phyloP scores from a whole-genome alignment of 2,113 vertebrate species.

The Pseudonaja textilis region DNA sequence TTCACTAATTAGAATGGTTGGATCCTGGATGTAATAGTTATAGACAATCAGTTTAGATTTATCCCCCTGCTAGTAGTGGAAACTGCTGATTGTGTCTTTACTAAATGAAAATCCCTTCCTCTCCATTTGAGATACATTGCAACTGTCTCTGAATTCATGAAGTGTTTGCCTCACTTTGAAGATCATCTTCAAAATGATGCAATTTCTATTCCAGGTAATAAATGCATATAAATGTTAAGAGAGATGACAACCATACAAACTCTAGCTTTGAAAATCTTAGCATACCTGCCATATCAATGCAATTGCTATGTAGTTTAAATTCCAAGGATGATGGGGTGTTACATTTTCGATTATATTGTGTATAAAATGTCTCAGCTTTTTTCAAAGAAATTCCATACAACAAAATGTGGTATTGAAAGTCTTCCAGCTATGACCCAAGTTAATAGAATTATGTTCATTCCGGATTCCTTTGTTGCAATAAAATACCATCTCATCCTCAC shows the following conservation, averaged over 20 bases:
- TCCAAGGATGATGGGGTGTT: not conserved
- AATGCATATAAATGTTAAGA: not conserved
- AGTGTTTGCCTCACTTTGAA: slow-evolving; percentile 17
- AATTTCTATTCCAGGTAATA: slow-evolving; percentile 3
- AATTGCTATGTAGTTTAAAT: not conserved
- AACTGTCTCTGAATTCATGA: not conserved
- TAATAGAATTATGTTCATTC: not conserved
- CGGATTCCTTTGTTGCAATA: not conserved
- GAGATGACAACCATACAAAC: not conserved
- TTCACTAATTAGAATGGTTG: slow-evolving; percentile 19
- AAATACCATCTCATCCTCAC: not conserved
- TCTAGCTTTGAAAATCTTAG: slow-evolving; percentile 20
- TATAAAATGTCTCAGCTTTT: not conserved
- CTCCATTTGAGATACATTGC: slow-evolving; percentile 6
- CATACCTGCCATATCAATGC: not conserved
- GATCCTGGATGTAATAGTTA: slow-evolving; percentile 18
- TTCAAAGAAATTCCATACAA: not conserved
- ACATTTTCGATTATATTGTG: not conserved
- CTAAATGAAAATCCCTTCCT: slow-evolving; percentile 12
- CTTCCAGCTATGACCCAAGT: not conserved
- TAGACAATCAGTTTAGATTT: slow-evolving; percentile 31
- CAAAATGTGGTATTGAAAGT: not conserved
- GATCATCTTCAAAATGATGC: not conserved
- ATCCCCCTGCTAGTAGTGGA: slow-evolving; percentile 5
- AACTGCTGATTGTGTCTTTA: slow-evolving; percentile 3